Conservation (phyloP, 2,797 vertebrate species). For the Rhynchotus rufescens region DNA sequence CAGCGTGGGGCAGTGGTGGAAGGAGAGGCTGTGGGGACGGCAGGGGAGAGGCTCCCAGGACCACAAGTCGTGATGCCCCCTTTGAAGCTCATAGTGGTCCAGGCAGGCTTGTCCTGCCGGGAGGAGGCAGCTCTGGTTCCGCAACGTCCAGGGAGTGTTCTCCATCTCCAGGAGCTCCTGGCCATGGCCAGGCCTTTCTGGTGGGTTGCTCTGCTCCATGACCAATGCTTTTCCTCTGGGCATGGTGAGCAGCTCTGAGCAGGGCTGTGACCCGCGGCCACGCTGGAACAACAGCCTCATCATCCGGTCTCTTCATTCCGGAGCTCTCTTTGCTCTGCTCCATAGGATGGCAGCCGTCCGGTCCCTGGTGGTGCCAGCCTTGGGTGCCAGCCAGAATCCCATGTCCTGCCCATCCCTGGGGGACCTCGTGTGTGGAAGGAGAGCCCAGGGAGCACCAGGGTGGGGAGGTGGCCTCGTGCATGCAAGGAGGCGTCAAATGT, state of each 20-base stretch:
- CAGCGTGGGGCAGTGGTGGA: too few species aligned
- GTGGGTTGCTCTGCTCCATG: background rate
- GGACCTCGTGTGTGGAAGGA: background rate
- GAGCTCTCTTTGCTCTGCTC: background rate
- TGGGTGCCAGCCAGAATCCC: background rate
- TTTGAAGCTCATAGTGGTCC: background rate
- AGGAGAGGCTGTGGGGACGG: background rate
- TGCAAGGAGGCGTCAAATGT: background rate
- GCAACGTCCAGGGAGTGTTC: background rate
- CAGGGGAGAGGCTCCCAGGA: background rate
- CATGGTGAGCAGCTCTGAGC: too few species aligned
- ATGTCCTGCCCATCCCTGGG: too few species aligned
- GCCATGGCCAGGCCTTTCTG: background rate
- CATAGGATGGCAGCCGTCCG: too few species aligned
- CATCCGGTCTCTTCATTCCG: too few species aligned
- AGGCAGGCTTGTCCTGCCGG: background rate
- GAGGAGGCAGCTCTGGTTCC: too few species aligned
- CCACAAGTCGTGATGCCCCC: background rate
- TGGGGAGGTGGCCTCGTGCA: too few species aligned
- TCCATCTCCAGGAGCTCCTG: background rate
- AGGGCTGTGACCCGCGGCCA: too few species aligned
- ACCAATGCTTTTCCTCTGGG: background rate
- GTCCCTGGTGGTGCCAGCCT: background rate
- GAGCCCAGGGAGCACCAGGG: too few species aligned
- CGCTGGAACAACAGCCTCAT: fast-evolving